Evolutionary conservation across 2,113 vertebrate genomes (phyloP), one percentile per base, ranked within the genome.

Genomic region (Oncorhynchus kisutch): DNA sequence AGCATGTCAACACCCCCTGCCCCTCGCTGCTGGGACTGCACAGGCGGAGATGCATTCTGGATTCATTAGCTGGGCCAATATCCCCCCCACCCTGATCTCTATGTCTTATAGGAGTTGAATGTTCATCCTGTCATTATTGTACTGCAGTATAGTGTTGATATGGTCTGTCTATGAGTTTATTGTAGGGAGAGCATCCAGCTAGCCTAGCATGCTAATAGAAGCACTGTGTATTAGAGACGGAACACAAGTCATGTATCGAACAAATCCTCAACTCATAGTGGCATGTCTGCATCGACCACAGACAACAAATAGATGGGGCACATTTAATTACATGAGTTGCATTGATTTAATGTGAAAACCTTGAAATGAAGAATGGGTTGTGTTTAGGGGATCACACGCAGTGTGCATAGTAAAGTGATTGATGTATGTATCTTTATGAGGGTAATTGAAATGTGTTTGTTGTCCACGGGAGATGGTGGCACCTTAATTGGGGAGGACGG

Each of bases 341-440:
- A 89, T 76, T 81, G 81, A 91, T 91, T 90, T 82, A 86, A 74
- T 88, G 82, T 81, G 84, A 91, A 88, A 67, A 78, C 48, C 79
- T 81, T 4, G 45, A 67, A 82, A 82, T 68, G 49, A 65, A 81
- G 82, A 80, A 80, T 76, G 78, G 60, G 70, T 71, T 9, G 49
- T 72, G 54, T 74, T 84, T 70, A 81, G 81, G 57, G 78, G 77
- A 84, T 71, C 78, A 72, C 71, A 87, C 4, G 20, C 75, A 77
- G 31, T 74, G 76, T 70, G 85, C 81, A 89, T 85, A 80, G 71
- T 12, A 83, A 77, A 75, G 13, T 1, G 1, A 66, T 67, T 66
- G 71, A 24, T 80, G 68, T 69, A 77, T 76, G 74, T 68, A 86
- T 84, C 66, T 45, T 66, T 31, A 75, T 34, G 67, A 39, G 18